Evolutionary conservation across 2,113 vertebrate genomes (phyloP), one percentile per base, ranked within the genome.

Genomic region (Mobula hypostoma): DNA sequence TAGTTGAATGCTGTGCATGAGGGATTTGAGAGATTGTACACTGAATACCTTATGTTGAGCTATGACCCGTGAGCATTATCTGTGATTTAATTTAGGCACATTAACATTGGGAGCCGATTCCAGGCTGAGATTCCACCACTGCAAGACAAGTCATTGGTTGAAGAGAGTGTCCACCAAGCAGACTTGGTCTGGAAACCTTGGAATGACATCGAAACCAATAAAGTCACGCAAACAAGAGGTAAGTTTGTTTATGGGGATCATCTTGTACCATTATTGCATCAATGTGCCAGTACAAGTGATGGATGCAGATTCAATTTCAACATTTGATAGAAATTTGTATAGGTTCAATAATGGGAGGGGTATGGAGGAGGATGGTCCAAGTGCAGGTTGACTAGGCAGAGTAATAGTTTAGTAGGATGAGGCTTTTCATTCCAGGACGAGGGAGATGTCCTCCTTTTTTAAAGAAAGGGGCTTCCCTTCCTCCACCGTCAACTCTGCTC

Each of bases 101-200:
- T 97, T 95, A 97, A 97, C 79, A 94, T 97, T 9, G 97, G 97
- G 63, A 96, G 95, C 24, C 95, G 95, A 5, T 98, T 97, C 94
- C 97, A 98, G 95, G 97, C 97, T 0, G 96, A 97, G 76, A 95
- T 97, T 36, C 97, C 97, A 0, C 94, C 95, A 27, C 95, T 97
- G 2, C 96, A 94, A 58, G 96, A 96, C 58, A 82, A 94, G 24
- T 94, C 94, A 0, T 29, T 94, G 48, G 68, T 95, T 0, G 95
- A 95, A 7, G 66, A 83, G 0, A 96, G 96, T 0, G 95, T 96
- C 5, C 95, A 96, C 2, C 91, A 94, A 0, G 97, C 97, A 0
- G 95, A 96, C 7, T 94, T 98, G 27, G 96, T 97, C 29, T 97
- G 97, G 97, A 96, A 96, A 88, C 97, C 97, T 0, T 97, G 97